Conservation (phyloP, 2,888 invertebrate species). For the Apodemia zela region DNA sequence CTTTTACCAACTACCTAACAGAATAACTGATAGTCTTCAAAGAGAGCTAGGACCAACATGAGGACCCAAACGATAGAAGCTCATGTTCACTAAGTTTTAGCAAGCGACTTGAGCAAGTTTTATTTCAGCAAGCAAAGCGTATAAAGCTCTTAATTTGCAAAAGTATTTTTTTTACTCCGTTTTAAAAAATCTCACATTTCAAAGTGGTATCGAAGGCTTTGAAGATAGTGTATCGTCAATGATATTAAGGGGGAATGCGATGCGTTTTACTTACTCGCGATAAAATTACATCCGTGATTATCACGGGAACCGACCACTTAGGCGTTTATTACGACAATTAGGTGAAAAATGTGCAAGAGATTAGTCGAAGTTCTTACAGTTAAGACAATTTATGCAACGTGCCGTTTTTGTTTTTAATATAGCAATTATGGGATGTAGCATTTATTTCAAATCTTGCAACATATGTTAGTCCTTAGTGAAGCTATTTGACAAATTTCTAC, state of each 20-base stretch:
- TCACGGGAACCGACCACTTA: slow-evolving; percentile 47
- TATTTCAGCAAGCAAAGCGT: too few relatives aligned
- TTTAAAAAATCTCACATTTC: background rate
- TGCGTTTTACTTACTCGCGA: slow-evolving; percentile 43
- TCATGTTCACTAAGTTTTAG: too few relatives aligned
- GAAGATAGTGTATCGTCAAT: slow-evolving; percentile 36
- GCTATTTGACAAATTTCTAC: background rate
- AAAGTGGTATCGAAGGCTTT: slow-evolving; percentile 29
- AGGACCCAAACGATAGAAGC: too few relatives aligned
- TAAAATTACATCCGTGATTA: slow-evolving; percentile 67
- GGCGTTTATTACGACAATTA: slow-evolving; percentile 60
- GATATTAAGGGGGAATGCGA: slow-evolving; percentile 48
- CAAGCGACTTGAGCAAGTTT: too few relatives aligned
- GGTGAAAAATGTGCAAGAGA: slow-evolving; percentile 52
- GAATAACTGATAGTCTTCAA: too few relatives aligned
- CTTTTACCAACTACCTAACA: too few relatives aligned
- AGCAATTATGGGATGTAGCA: background rate
- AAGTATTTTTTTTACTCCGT: too few relatives aligned
- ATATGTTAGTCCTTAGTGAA: background rate
- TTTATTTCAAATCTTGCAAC: background rate
- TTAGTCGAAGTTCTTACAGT: slow-evolving; percentile 42
- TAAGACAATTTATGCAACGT: slow-evolving; percentile 30
- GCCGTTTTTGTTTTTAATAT: slow-evolving; percentile 16
- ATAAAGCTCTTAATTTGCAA: too few relatives aligned
- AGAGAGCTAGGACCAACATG: too few relatives aligned